Evolutionary conservation across 2,888 invertebrate genomes (phyloP).

Genomic region (Hipparchia sbordonii): DNA sequence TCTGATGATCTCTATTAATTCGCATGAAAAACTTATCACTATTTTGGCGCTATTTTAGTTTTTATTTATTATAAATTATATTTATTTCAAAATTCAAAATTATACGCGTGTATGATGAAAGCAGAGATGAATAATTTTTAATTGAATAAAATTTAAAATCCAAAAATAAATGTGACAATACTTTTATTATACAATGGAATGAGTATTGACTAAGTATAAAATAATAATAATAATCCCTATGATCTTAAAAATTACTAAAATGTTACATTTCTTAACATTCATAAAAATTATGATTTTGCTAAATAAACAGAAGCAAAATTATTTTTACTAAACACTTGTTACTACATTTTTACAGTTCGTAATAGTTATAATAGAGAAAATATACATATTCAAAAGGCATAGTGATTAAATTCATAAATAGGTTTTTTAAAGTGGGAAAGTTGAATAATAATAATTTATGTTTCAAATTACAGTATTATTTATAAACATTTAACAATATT

Average conservation of each 20-base stretch:
- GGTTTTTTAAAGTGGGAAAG: not conserved
- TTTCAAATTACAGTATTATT: not conserved
- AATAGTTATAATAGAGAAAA: not conserved
- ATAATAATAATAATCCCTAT: not conserved
- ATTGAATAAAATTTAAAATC: not conserved
- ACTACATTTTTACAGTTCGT: slow-evolving; percentile 3
- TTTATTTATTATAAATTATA: too few species aligned
- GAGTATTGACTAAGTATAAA: slow-evolving; percentile 34
- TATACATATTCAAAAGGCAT: not conserved
- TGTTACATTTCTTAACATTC: slow-evolving; percentile 7
- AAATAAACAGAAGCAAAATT: not conserved
- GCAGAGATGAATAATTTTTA: not conserved
- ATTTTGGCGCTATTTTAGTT: too few species aligned
- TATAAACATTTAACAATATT: slow-evolving; percentile 2
- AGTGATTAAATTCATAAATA: not conserved
- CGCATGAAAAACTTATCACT: too few species aligned
- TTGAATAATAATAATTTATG: not conserved
- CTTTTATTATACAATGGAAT: slow-evolving; percentile 38
- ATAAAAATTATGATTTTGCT: not conserved
- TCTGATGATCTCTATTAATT: too few species aligned
- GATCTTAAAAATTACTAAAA: not conserved
- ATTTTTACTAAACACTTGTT: not conserved
- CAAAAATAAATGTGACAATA: slow-evolving; percentile 18
- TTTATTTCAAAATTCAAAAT: too few species aligned
- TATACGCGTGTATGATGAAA: too few species aligned